Conservation (phyloP, 2,113 vertebrate genomes). For the Quiscalus mexicanus region DNA sequence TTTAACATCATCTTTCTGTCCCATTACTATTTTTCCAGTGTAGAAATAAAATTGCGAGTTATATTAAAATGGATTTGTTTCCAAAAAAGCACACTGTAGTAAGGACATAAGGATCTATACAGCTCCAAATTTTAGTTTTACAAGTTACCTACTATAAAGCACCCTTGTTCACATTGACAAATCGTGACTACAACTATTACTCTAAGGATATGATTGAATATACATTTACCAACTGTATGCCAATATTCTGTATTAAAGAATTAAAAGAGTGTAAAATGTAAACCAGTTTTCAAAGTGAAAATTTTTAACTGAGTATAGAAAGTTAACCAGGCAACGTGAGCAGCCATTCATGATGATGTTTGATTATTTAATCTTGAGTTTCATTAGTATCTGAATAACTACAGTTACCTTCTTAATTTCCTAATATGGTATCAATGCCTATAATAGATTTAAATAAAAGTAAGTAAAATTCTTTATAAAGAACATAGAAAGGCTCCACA, state of each 20-base stretch:
- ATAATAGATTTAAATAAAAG: not conserved
- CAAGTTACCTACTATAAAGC: not conserved
- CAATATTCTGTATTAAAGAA: not conserved
- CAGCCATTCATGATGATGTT: not conserved
- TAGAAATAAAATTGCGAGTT: not conserved
- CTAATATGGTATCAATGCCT: not conserved
- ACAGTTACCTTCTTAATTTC: not conserved
- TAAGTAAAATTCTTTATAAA: not conserved
- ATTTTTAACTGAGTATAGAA: not conserved
- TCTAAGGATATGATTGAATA: not conserved
- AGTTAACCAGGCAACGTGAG: not conserved
- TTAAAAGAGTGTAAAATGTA: not conserved
- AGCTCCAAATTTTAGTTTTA: not conserved
- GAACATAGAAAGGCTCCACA: not conserved
- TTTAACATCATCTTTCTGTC: not conserved
- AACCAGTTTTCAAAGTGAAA: not conserved
- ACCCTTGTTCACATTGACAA: not conserved
- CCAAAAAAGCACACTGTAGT: rapidly evolving
- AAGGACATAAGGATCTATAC: not conserved
- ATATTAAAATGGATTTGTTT: not conserved
- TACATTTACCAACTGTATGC: not conserved
- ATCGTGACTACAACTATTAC: not conserved
- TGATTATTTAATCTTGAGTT: not conserved
- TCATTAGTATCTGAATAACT: not conserved
- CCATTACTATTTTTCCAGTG: not conserved